phyloP scores from a whole-genome alignment of 2,888 invertebrate species.

The Mactromeris polynyma region DNA sequence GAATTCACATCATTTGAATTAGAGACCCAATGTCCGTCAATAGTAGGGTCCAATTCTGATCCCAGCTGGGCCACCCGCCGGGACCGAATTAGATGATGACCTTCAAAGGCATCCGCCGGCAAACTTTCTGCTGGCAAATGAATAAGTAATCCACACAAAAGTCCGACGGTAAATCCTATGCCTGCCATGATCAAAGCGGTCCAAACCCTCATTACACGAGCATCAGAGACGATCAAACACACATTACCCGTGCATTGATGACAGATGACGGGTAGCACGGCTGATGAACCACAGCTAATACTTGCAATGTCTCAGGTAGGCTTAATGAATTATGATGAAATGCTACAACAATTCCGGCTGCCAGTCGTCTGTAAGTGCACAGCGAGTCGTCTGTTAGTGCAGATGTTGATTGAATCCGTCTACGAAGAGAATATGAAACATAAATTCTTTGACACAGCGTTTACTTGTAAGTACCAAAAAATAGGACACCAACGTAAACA shows the following conservation, averaged over 20 bases:
- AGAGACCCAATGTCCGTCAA: slow-evolving; percentile 27
- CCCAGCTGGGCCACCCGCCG: slow-evolving; percentile 46
- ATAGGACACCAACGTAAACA: not conserved
- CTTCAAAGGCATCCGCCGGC: slow-evolving; percentile 65
- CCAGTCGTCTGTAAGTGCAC: not conserved
- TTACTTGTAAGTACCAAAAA: not conserved
- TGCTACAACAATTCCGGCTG: not conserved
- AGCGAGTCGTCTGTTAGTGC: not conserved
- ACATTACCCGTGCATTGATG: slow-evolving; percentile 18
- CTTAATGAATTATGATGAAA: not conserved
- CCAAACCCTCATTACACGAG: slow-evolving; percentile 61
- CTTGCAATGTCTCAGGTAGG: not conserved
- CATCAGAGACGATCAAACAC: slow-evolving; percentile 30
- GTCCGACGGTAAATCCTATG: slow-evolving; percentile 79
- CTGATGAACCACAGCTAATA: not conserved
- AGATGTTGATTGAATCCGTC: slow-evolving; percentile 35
- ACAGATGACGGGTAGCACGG: not conserved
- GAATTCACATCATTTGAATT: slow-evolving; percentile 17
- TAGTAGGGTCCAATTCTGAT: not conserved
- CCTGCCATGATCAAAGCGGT: slow-evolving; percentile 76
- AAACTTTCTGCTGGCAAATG: slow-evolving; percentile 79
- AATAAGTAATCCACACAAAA: slow-evolving; percentile 78
- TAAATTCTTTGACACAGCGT: slow-evolving; percentile 21
- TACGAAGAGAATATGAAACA: slow-evolving; percentile 34
- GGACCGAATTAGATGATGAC: slow-evolving; percentile 50